Evolutionary conservation across 2,797 vertebrate genomes (phyloP).

Genomic region (Lithobates sylvaticus): DNA sequence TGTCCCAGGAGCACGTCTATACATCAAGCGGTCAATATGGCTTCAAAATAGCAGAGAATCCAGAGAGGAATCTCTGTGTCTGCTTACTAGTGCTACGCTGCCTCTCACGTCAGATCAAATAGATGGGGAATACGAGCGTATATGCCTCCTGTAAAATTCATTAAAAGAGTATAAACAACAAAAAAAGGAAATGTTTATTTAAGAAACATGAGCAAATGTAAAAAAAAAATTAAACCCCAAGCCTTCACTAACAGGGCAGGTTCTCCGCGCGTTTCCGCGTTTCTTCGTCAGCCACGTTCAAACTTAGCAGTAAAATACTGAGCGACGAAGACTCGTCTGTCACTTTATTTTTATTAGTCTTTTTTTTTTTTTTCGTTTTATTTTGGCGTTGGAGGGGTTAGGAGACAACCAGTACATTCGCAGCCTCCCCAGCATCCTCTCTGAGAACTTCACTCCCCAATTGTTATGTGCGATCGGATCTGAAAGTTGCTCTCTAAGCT

Average conservation of each 20-base stretch:
- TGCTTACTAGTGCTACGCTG: constrained; percentile 7
- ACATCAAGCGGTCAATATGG: constrained; percentile 50
- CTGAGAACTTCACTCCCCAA: constrained; percentile 93
- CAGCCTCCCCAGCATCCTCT: constrained; percentile 72
- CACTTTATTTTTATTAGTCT: constrained; percentile 34
- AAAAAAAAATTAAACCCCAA: too few relatives aligned
- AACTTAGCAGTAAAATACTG: background rate
- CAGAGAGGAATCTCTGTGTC: constrained; percentile 26
- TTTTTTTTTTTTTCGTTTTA: background rate
- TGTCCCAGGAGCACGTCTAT: constrained; percentile 28
- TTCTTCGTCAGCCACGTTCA: too few relatives aligned
- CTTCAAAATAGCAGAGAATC: constrained; percentile 34
- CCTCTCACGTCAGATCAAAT: constrained; percentile 42
- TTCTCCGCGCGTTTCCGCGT: too few relatives aligned
- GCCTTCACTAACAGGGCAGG: too few relatives aligned
- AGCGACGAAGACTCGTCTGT: background rate
- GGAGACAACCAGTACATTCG: constrained; percentile 59
- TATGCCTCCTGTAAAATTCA: constrained; percentile 10
- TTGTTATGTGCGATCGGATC: constrained; percentile 99
- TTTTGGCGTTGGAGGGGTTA: constrained; percentile 62
- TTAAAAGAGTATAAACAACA: background rate
- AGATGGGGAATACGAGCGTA: background rate
- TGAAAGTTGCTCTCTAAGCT: constrained; percentile 99
- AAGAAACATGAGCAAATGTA: background rate
- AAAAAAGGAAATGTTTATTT: background rate